phyloP scores from a whole-genome alignment of 2,888 invertebrate species.

The Sinelater perroti region DNA sequence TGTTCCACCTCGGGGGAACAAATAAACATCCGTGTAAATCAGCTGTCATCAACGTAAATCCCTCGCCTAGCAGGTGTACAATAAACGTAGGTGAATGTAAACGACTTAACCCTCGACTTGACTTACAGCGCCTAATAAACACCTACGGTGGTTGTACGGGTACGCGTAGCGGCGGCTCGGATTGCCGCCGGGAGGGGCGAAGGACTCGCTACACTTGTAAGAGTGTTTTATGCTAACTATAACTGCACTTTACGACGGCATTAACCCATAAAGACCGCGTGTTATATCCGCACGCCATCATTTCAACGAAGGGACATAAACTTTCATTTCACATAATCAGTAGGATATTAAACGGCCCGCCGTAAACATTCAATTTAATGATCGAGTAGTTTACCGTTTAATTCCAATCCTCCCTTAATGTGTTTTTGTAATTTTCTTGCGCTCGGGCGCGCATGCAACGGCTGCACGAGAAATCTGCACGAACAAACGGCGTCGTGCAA shows the following conservation, averaged over 20 bases:
- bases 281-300: constrained; percentile 42
- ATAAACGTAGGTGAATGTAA: constrained; percentile 14
- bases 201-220: constrained; percentile 36
- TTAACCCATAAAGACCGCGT: constrained; percentile 41
- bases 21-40: constrained; percentile 8
- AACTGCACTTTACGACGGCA: constrained; percentile 40
- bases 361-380: constrained; percentile 43
- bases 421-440: constrained; percentile 13
- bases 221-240: constrained; percentile 39
- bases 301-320: constrained; percentile 41
- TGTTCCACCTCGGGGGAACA: neutral
- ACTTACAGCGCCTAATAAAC: constrained; percentile 26
- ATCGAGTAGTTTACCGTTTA: constrained; percentile 34
- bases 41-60: constrained; percentile 22
- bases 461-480: neutral
- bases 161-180: constrained; percentile 15
- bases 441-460: constrained; percentile 6
- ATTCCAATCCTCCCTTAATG: constrained; percentile 31
- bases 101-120: constrained; percentile 12
- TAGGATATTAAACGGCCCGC: constrained; percentile 39
- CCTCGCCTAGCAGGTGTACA: constrained; percentile 24
- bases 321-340: constrained; percentile 42
- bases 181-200: constrained; percentile 26
- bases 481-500: no score
- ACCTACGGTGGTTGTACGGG: constrained; percentile 20